Conservation (phyloP, 92 coral and sea anemone genomes). For the Epizoanthus ramosus region DNA sequence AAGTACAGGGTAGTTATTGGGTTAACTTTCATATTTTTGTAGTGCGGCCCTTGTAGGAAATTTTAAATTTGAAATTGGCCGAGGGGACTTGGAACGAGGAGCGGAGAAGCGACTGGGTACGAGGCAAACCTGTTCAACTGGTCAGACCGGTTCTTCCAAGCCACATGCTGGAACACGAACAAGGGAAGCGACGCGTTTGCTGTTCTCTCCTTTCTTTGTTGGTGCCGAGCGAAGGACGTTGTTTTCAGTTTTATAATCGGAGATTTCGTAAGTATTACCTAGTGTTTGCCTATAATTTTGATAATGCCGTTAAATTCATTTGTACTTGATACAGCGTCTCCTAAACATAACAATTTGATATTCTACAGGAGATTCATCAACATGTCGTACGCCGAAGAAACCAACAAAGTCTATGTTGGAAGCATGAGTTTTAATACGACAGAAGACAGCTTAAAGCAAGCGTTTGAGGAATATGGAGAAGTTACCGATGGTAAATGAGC, state of each 20-base stretch:
- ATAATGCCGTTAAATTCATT: background rate
- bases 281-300: background rate
- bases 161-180: background rate
- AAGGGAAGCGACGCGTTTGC: background rate
- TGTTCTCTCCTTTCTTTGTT: no score
- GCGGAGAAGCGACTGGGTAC: no score
- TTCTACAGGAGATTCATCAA: background rate
- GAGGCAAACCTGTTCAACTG: background rate
- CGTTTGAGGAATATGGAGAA: constrained; percentile 40
- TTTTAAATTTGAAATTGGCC: no score
- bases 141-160: constrained; percentile 14
- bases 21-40: no score
- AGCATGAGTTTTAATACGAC: constrained; percentile 30
- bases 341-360: background rate
- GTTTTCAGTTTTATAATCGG: background rate
- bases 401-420: constrained; percentile 44
- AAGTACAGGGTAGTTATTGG: no score
- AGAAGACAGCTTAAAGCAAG: constrained; percentile 19
- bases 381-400: constrained; percentile 33
- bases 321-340: background rate
- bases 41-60: no score
- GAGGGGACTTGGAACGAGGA: no score
- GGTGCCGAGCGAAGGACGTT: background rate
- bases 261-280: background rate
- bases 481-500: constrained; percentile 30